A percentile compares a stretch with the other conserved stretches of the same genome.
phyloP scores from a whole-genome alignment of 2,113 vertebrate species.

The Apeltes quadracus region DNA sequence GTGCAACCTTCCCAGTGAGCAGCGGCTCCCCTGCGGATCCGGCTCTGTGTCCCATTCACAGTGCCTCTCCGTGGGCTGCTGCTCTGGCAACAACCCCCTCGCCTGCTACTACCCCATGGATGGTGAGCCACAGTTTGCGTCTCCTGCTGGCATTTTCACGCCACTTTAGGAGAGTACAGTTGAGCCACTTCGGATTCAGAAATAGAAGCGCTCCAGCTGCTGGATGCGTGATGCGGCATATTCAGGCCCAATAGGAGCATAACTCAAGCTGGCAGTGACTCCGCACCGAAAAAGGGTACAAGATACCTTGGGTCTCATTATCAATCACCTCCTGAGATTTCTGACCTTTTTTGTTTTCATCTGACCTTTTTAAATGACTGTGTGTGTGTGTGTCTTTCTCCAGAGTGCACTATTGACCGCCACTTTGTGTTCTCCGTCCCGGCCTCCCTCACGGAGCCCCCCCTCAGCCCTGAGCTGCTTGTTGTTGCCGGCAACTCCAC shows the following conservation, averaged over 20 bases:
- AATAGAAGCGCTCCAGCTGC: slow-evolving; percentile 37
- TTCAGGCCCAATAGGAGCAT: slow-evolving; percentile 33
- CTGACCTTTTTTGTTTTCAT: slow-evolving; percentile 65
- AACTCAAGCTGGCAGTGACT: slow-evolving; percentile 52
- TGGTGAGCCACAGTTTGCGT: slow-evolving; percentile 67
- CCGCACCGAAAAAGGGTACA: slow-evolving; percentile 57
- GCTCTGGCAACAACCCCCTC: slow-evolving; percentile 66
- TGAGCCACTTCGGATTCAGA: slow-evolving; percentile 34
- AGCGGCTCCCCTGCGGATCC: slow-evolving; percentile 74
- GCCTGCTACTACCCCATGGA: slow-evolving; percentile 82
- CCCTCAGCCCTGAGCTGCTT: slow-evolving; percentile 71
- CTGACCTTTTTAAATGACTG: slow-evolving; percentile 55
- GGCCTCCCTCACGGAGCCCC: slow-evolving; percentile 74
- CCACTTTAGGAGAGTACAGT: slow-evolving; percentile 44
- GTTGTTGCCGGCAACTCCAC: slow-evolving; percentile 66
- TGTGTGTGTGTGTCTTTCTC: slow-evolving; percentile 42
- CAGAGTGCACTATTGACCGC: slow-evolving; percentile 82
- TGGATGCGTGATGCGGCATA: slow-evolving; percentile 38
- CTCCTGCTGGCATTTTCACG: slow-evolving; percentile 49
- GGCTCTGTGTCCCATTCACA: slow-evolving; percentile 54
- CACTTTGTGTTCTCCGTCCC: slow-evolving; percentile 82
- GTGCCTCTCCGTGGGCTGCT: slow-evolving; percentile 79
- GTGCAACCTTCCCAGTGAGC: slow-evolving; percentile 73
- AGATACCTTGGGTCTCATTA: slow-evolving; percentile 67
- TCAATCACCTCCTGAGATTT: slow-evolving; percentile 67